phyloP scores from a whole-genome alignment of 1,140 invertebrate genomes.

The Cryptotermes secundus region DNA sequence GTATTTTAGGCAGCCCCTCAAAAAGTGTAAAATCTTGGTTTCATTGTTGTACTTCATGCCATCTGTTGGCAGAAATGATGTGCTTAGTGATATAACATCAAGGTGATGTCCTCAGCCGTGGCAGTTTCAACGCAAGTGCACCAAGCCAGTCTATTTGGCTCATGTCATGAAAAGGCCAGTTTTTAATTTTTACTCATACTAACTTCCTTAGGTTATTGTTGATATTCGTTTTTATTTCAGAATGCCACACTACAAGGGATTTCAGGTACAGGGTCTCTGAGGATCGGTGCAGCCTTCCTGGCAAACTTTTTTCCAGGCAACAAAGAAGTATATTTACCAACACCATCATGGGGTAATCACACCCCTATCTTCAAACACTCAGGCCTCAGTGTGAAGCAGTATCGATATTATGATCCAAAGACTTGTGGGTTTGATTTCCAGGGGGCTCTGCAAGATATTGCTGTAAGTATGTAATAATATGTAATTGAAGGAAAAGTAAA shows the following conservation, averaged over 20 bases:
- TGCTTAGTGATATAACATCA: too few species aligned
- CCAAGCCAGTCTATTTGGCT: too few species aligned
- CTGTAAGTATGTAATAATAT: conserved; percentile 67
- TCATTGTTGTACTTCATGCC: too few species aligned
- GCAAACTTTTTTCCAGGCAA: conserved; percentile 79
- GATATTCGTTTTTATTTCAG: conserved; percentile 48
- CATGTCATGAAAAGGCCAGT: too few species aligned
- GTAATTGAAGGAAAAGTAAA: too few species aligned
- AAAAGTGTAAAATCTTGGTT: too few species aligned
- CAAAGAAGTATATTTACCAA: conserved; percentile 89
- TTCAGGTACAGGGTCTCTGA: conserved; percentile 96
- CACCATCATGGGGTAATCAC: conserved; percentile 99
- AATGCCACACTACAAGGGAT: conserved; percentile 84
- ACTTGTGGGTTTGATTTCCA: conserved; percentile 94
- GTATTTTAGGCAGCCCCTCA: too few species aligned
- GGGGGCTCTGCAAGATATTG: conserved; percentile 88
- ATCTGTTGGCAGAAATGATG: too few species aligned
- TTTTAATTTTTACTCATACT: conserved; percentile 20
- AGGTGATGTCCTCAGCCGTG: too few species aligned
- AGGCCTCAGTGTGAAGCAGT: conserved; percentile 83
- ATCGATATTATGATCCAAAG: conserved; percentile 94
- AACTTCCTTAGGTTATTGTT: neutral
- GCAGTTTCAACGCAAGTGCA: too few species aligned
- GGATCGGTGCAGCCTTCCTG: conserved; percentile 89
- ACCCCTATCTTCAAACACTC: conserved; percentile 90